phyloP scores from a whole-genome alignment of 53 echinoderm and acorn worm genomes.

The Echinometra lucunter region DNA sequence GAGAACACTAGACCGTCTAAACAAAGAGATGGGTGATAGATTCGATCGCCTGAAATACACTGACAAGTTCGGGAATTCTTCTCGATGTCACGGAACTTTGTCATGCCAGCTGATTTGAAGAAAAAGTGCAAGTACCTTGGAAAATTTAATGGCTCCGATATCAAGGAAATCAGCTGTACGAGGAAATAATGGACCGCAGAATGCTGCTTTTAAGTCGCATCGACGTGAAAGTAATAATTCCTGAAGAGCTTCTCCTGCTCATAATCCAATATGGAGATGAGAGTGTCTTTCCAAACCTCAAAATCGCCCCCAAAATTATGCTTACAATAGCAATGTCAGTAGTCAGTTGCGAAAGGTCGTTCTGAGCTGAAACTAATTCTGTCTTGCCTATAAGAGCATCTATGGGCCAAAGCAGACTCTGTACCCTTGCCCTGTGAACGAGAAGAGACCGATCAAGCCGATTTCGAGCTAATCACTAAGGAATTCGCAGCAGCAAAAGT shows the following conservation, averaged over 20 bases:
- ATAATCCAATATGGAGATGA: constrained; percentile 59
- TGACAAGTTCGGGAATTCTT: constrained; percentile 15
- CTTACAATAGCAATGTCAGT: too few relatives aligned
- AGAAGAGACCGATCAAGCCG: too few relatives aligned
- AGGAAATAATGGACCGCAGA: constrained; percentile 57
- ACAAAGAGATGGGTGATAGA: constrained; percentile 31
- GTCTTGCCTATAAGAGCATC: too few relatives aligned
- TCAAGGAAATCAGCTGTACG: constrained; percentile 39
- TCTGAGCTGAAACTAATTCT: too few relatives aligned
- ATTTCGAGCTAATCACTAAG: too few relatives aligned
- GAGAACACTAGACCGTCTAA: background rate
- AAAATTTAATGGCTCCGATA: constrained; percentile 43
- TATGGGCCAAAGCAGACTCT: too few relatives aligned
- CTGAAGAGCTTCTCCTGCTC: constrained; percentile 44
- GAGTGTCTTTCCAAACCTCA: constrained; percentile 28
- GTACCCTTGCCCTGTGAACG: too few relatives aligned
- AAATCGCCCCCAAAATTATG: too few relatives aligned
- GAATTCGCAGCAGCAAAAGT: too few relatives aligned
- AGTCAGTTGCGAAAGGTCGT: too few relatives aligned
- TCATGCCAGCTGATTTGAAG: constrained; percentile 1
- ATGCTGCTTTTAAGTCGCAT: constrained; percentile 51
- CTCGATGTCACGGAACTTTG: constrained; percentile 4
- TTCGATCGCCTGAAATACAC: background rate
- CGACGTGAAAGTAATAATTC: constrained; percentile 11
- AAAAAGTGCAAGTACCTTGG: constrained; percentile 36